Evolutionary conservation across 2,113 vertebrate genomes (phyloP), one percentile per base, ranked within the genome.

Genomic region (Anhinga rufa): DNA sequence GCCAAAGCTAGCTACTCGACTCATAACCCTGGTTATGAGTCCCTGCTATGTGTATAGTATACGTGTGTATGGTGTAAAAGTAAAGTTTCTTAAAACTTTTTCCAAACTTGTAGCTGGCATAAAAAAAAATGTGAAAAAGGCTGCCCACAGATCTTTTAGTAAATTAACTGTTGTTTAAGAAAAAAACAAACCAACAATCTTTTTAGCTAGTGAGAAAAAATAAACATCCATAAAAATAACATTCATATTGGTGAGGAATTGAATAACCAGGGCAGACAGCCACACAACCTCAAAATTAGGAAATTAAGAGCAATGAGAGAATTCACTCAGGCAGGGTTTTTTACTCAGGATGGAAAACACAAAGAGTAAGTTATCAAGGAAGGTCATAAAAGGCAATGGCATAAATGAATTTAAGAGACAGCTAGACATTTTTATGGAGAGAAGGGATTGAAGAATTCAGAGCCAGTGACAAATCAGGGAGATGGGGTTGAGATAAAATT

Each of bases 401-500:
- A 92, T 91, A 96, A 97, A 97, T 95, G 85, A 97, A 97, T 96
- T 97, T 95, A 97, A 94, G 91, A 92, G 96, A 95, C 90, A 96
- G 86, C 34, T 90, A 58, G 94, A 92, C 96, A 93, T 87, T 97
- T 97, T 97, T 98, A 97, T 95, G 94, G 87, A 91, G 91, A 96
- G 74, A 95, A 90, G 80, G 38, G 57, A 86, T 52, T 88, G 96
- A 96, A 97, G 92, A 97, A 94, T 97, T 93, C 76, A 82, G 75
- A 94, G 87, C 55, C 85, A 87, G 70, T 97, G 96, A 97, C 96
- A 98, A 98, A 97, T 96, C 94, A 97, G 84, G 90, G 91, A 95
- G 91, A 94, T 93, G 74, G 70, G 82, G 49, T 19, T 95, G 91
- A 98, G 93, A 98, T 95, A 97, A 98, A 98, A 97, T 97, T 98